Conservation (phyloP, 2,888 invertebrate species). For the Andrena praecox region DNA sequence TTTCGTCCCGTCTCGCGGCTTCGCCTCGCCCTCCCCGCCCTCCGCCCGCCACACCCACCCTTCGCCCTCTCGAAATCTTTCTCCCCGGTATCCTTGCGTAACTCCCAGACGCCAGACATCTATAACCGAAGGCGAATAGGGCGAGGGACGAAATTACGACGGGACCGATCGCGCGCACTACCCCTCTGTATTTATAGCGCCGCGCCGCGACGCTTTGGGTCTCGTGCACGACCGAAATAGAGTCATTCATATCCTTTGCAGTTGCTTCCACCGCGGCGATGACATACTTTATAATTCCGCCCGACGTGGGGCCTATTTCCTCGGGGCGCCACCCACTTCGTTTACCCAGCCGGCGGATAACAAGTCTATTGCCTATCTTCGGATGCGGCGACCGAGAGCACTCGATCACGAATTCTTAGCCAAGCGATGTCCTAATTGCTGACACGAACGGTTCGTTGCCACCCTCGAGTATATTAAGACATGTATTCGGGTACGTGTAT, state of each 20-base stretch:
- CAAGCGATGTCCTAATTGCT: neutral
- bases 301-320: slow-evolving; percentile 8
- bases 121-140: slow-evolving; percentile 46
- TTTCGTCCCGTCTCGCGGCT: neutral
- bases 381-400: neutral
- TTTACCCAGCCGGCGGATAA: neutral
- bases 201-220: slow-evolving; percentile 25
- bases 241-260: slow-evolving; percentile 42
- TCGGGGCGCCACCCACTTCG: neutral
- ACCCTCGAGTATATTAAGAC: neutral
- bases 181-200: slow-evolving; percentile 55
- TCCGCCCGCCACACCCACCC: neutral
- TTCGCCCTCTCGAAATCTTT: slow-evolving; percentile 46
- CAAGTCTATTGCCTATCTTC: neutral
- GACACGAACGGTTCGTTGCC: neutral
- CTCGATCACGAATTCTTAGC: neutral
- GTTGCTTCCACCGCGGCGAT: neutral
- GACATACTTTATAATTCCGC: slow-evolving; percentile 36
- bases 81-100: slow-evolving; percentile 60
- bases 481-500: neutral
- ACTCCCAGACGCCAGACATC: slow-evolving; percentile 69
- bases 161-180: slow-evolving; percentile 52
- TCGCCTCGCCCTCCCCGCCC: neutral
- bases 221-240: slow-evolving; percentile 56
- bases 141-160: slow-evolving; percentile 61